phyloP scores from a whole-genome alignment of 2,113 vertebrate species.

The Phoenicopterus ruber region DNA sequence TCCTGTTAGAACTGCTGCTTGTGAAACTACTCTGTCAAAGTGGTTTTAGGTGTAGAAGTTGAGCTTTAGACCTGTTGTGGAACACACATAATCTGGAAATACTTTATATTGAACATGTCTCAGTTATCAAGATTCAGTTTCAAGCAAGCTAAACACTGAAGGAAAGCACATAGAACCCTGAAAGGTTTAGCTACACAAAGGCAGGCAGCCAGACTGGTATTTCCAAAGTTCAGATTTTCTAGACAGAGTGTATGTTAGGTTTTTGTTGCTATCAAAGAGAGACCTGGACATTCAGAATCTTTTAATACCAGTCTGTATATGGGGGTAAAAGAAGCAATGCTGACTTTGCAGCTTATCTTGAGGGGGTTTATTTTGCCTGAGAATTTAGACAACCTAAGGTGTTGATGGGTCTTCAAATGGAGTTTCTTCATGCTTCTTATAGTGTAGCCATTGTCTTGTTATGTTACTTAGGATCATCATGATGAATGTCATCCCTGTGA shows the following conservation, averaged over 20 bases:
- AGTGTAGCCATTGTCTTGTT: not conserved
- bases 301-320: not conserved
- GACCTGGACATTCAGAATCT: not conserved
- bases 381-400: not conserved
- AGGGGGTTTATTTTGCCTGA: not conserved
- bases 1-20: not conserved
- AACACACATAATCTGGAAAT: not conserved
- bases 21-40: not conserved
- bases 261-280: not conserved
- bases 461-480: not conserved
- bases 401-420: not conserved
- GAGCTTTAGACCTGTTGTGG: not conserved
- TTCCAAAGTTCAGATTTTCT: not conserved
- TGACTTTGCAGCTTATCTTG: not conserved
- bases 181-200: not conserved
- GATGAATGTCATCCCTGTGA: not conserved
- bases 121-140: not conserved
- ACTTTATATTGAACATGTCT: not conserved
- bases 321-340: not conserved
- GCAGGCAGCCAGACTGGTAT: not conserved
- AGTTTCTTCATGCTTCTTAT: not conserved
- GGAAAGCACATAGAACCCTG: not conserved
- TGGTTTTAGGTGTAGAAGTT: not conserved
- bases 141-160: not conserved
- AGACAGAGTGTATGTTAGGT: not conserved